Conservation (phyloP, 1,140 invertebrate genomes). For the Coelopa frigida region DNA sequence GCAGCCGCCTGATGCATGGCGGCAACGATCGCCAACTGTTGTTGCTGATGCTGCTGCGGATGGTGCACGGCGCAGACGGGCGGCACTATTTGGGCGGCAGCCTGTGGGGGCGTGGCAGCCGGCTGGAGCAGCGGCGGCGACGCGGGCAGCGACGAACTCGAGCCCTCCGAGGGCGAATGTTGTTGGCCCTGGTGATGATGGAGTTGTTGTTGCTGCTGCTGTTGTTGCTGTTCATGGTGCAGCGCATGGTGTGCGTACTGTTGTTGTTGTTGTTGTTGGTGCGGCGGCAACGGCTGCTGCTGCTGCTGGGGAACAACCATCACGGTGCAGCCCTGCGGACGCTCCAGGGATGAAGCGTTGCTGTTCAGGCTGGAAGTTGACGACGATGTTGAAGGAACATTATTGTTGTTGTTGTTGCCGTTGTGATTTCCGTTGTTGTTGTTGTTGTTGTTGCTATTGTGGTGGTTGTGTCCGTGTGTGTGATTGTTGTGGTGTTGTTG, state of each 20-base stretch:
- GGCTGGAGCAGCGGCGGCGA: constrained; percentile 38
- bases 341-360: constrained; percentile 20
- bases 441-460: constrained; percentile 10
- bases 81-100: constrained; percentile 21
- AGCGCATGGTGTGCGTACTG: constrained; percentile 1
- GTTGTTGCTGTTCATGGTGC: constrained; percentile 13
- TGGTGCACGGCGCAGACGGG: constrained; percentile 40
- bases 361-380: constrained; percentile 25
- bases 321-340: constrained; percentile 21
- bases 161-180: constrained; percentile 28
- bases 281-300: constrained; percentile 4
- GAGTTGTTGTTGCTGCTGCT: constrained; percentile 23
- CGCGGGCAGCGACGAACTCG: constrained; percentile 30
- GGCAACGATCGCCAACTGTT: constrained; percentile 29
- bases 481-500: constrained; percentile 17
- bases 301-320: constrained; percentile 27
- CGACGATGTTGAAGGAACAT: constrained; percentile 19
- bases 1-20: constrained; percentile 36
- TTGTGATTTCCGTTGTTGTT: constrained; percentile 11
- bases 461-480: constrained; percentile 9
- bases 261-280: constrained; percentile 7
- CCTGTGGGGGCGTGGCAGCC: constrained; percentile 33
- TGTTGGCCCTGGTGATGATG: no score
- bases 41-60: constrained; percentile 35
- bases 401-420: constrained; percentile 19